These are phyloP conservation scores for Saimiri boliviensis DNA, from an alignment of 2,113 vertebrate genomes.

Conservation along the genomic window DNA sequence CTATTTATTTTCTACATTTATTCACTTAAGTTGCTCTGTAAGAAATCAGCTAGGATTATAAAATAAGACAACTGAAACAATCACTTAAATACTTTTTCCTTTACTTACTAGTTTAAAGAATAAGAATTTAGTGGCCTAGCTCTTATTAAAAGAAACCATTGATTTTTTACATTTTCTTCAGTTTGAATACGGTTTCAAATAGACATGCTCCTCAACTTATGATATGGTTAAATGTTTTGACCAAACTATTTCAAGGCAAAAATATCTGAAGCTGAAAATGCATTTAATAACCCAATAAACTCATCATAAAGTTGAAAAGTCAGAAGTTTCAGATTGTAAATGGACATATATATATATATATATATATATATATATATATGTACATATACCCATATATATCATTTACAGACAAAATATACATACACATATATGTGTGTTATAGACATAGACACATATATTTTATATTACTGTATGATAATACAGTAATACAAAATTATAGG, in stretches of 20 bases:
- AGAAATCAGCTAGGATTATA: neutral
- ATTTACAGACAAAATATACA: too few species aligned
- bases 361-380: neutral
- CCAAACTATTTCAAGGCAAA: neutral
- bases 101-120: neutral
- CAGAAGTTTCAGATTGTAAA: neutral
- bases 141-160: neutral
- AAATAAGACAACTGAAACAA: neutral
- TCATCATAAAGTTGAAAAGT: neutral
- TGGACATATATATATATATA: neutral
- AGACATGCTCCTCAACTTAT: neutral
- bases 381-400: too few species aligned
- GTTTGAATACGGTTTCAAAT: neutral
- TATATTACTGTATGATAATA: too few species aligned
- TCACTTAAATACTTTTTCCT: neutral
- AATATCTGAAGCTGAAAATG: neutral
- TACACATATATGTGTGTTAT: too few species aligned
- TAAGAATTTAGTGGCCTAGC: neutral
- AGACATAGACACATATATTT: too few species aligned
- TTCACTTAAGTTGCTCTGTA: neutral
- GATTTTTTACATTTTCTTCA: neutral
- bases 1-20: neutral
- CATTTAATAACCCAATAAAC: neutral
- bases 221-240: neutral
- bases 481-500: too few species aligned